Base-by-base conservation (phyloP, 1,140 invertebrate genomes). In the Ips typographus region DNA sequence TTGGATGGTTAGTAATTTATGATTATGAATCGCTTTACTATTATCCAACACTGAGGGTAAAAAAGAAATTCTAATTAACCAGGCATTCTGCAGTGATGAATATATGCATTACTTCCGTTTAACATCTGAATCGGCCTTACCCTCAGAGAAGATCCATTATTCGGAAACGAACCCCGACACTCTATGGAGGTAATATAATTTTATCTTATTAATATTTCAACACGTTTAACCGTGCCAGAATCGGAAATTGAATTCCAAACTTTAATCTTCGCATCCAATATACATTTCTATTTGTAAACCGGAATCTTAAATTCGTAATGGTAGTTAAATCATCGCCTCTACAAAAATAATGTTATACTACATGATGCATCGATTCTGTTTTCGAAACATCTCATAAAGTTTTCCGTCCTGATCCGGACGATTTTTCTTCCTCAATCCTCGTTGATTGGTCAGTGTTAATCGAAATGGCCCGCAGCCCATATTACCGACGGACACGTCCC, bases 171-270 rank as follows among this genome's bases (percentile, higher is more conserved):
- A 49, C 36, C 7, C 2, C n/a, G 22, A 55, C 2, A 56, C 6
- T 22, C 22, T 49, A 49, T 49, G 22, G 7, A 6, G 44, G 44
- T 49, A 49, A 49, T 49, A 1, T 49, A 7, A 55, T 36, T 55
- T 37, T 55, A 55, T 55, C 52, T 55, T 55, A 36, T 55, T 55
- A 55, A 55, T 38, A 55, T 55, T 55, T 55, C 52, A 55, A 6
- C n/a, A 37, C 37, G 52, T 55, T 55, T 41, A 41, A 59, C n/a
- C n/a, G 47, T 61, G 22, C 43, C 58, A 61, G 36, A 40, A 60
- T 60, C 38, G 52, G 37, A 55, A 55, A 55, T 57, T 57, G 36
- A 40, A 39, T 58, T 41, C 36, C 22, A n/a, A 58, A 58, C 38
- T 58, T 40, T 58, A 58, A 58, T 58, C 8, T 36, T 22, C 40